Conservation (phyloP, 2,797 vertebrate species). For the Dryobates pubescens region DNA sequence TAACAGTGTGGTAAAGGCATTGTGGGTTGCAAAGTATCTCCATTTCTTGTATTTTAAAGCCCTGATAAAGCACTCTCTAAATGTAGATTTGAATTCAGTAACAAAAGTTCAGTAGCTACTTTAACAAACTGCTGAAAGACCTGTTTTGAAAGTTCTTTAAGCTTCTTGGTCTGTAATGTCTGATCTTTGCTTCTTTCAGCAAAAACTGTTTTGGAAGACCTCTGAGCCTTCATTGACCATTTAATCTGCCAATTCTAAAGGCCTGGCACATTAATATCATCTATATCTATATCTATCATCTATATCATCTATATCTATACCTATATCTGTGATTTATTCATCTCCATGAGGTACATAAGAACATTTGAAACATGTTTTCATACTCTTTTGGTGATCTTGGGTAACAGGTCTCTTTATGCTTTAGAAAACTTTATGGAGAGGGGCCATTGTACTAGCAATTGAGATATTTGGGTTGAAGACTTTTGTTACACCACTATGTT, state of each 20-base stretch:
- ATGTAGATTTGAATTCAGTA: not conserved
- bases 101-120: not conserved
- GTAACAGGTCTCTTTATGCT: not conserved
- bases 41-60: not conserved
- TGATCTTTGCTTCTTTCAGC: not conserved
- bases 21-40: not conserved
- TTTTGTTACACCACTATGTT: rapidly evolving
- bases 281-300: not conserved
- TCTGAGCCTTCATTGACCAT: not conserved
- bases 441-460: not conserved
- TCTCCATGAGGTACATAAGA: not conserved
- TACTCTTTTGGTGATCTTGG: not conserved
- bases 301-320: not conserved
- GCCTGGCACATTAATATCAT: not conserved
- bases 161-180: not conserved
- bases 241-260: not conserved
- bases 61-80: not conserved
- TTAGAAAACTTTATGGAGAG: not conserved
- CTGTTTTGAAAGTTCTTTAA: not conserved
- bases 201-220: not conserved
- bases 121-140: not conserved
- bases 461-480: not conserved
- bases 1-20: not conserved
- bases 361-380: not conserved
- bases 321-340: not conserved